These are phyloP conservation scores for Myocastor coypus DNA, from an alignment of 2,113 vertebrate genomes.

Conservation along the genomic window DNA sequence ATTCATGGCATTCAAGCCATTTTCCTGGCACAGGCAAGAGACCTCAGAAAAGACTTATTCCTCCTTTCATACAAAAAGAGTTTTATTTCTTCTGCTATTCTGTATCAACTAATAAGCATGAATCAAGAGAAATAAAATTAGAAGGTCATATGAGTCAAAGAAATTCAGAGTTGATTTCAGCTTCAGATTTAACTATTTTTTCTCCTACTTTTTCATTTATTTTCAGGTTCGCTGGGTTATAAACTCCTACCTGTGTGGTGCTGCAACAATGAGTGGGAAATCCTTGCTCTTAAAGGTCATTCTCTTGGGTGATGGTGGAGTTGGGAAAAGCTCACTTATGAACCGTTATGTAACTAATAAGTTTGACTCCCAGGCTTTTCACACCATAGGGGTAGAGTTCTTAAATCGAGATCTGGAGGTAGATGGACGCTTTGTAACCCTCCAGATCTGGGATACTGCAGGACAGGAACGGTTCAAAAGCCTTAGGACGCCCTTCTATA, in stretches of 20 bases:
- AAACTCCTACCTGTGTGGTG: conserved; percentile 48
- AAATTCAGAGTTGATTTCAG: conserved; percentile 54
- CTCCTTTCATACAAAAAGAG: neutral
- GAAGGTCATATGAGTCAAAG: conserved; percentile 24
- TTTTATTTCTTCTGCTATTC: conserved; percentile 55
- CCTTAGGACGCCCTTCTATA: conserved; percentile 97
- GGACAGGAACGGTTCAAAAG: conserved; percentile 99
- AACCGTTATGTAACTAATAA: conserved; percentile 98
- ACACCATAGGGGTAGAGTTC: conserved; percentile 99
- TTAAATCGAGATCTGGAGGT: conserved; percentile 97
- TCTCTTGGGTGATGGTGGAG: conserved; percentile 96
- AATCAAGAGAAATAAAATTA: conserved; percentile 60
- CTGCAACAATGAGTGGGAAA: conserved; percentile 94
- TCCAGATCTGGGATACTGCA: conserved; percentile 99
- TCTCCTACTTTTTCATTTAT: conserved; percentile 70
- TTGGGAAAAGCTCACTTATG: conserved; percentile 98
- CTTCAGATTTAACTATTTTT: conserved; percentile 66
- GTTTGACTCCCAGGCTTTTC: conserved; percentile 98
- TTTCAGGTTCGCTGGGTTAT: conserved; percentile 79
- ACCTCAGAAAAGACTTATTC: conserved; percentile 56
- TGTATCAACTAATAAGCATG: conserved; percentile 51
- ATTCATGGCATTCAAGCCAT: conserved; percentile 53
- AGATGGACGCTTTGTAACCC: conserved; percentile 95
- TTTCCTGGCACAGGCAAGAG: conserved; percentile 52
- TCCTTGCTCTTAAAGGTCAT: conserved; percentile 97